Evolutionary conservation across 2,797 vertebrate genomes (phyloP).

Genomic region (Momotus momota): DNA sequence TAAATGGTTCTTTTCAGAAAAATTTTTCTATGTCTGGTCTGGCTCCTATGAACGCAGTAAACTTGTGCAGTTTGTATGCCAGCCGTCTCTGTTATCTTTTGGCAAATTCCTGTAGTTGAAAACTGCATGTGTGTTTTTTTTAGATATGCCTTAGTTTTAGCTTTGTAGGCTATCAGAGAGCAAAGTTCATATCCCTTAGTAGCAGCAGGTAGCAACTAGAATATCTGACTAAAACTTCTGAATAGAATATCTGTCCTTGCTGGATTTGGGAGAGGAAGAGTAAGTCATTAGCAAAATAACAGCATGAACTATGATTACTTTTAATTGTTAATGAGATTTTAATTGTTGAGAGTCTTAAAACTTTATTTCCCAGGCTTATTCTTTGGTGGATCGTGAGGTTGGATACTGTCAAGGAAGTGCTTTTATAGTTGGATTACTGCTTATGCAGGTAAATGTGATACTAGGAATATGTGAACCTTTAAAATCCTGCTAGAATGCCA

Average conservation of each 20-base stretch:
- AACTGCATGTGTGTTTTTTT: neutral
- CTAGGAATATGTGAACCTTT: neutral
- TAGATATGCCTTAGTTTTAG: neutral
- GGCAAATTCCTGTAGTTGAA: neutral
- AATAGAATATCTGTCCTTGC: neutral
- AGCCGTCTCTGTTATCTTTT: neutral
- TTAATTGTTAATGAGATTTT: neutral
- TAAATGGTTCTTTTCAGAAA: no score
- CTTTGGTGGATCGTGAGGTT: slow-evolving; percentile 97
- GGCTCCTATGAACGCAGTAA: neutral
- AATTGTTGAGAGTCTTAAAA: slow-evolving; percentile 8
- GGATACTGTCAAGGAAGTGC: slow-evolving; percentile 99
- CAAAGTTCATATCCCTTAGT: neutral
- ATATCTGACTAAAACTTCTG: neutral
- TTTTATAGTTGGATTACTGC: slow-evolving; percentile 96
- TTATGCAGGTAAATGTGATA: slow-evolving; percentile 92
- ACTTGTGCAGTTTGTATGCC: neutral
- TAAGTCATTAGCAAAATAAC: neutral
- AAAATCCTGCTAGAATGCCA: neutral
- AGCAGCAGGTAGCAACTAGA: neutral
- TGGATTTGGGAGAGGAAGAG: neutral
- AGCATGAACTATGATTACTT: neutral
- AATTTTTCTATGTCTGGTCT: neutral
- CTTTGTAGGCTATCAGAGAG: neutral
- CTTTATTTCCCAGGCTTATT: slow-evolving; percentile 89